Base-by-base conservation (phyloP, 2,888 invertebrate species). In the Hypolimnas misippus region DNA sequence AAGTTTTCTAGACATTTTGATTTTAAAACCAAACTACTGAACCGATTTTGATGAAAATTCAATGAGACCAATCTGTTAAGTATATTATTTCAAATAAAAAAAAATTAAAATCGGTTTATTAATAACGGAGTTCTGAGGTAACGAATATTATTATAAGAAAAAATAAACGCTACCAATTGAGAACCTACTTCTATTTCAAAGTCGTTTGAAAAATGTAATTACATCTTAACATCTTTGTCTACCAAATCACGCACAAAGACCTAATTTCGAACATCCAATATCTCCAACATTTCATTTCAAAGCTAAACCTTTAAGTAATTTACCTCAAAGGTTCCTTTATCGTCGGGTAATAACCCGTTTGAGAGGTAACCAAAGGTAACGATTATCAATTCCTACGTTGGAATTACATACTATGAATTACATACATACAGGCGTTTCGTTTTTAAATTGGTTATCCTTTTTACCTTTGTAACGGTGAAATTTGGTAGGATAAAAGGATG, bases 321-420 rank as follows among this genome's bases (percentile, higher is more conserved):
- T 54, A 33, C 29, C 40, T 54, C 54, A 61, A 61, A 57, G 54
- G 17, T 46, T 57, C 57, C 44, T 61, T 57, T 60, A 50, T 62
- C 44, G 42, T 53, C 12, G 35, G 53, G 51, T 56, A 64, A 60
- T 65, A 61, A 57, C 57, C 14, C 31, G 40, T 57, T 61, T 57
- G 42, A 50, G 49, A 25, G 53, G 14, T 53, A 53, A 19, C 29
- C 29, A 29, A 31, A 60, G 49, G 40, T 54, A 60, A 33, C 17
- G 53, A 44, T 52, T 49, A 61, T 55, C 50, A 61, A 50, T 61
- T 61, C 19, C 49, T 55, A n/a, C n/a, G n/a, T n/a, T n/a, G n/a
- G n/a, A n/a, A n/a, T n/a, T n/a, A n/a, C n/a, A n/a, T n/a, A n/a
- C n/a, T 55, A 54, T 16, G 49, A 61, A 50, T 49, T 49, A 49